Percentiles rank a stretch among this genome's conserved stretches.
Conservation (phyloP, 1,140 invertebrate genomes). For the Nymphalis io region DNA sequence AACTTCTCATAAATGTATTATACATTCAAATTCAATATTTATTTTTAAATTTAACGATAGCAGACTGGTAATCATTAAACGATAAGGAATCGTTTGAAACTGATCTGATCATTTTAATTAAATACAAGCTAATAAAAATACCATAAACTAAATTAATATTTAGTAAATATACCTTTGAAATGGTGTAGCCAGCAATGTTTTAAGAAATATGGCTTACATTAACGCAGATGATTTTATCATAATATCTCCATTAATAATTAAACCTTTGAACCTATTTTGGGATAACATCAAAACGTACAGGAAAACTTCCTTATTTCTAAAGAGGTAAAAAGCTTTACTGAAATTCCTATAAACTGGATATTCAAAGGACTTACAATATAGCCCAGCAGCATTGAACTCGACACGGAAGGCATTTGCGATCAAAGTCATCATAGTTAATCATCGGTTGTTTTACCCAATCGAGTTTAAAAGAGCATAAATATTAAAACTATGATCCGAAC, state of each 20-base stretch:
- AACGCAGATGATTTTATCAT: too few relatives aligned
- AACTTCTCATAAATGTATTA: neutral
- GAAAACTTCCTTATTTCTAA: neutral
- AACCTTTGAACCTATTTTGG: too few relatives aligned
- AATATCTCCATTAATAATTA: too few relatives aligned
- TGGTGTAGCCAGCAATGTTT: too few relatives aligned
- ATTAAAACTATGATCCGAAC: neutral
- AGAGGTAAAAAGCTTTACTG: neutral
- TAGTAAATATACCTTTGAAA: too few relatives aligned
- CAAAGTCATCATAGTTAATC: conserved; percentile 38
- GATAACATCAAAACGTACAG: too few relatives aligned
- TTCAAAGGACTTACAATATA: conserved; percentile 13
- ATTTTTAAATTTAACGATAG: neutral
- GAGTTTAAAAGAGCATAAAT: conserved; percentile 3
- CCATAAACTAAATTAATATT: neutral
- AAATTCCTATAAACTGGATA: neutral
- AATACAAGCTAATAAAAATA: neutral
- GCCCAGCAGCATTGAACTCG: conserved; percentile 33
- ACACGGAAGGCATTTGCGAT: conserved; percentile 37
- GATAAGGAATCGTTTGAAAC: neutral
- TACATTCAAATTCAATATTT: neutral
- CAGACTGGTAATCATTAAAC: neutral
- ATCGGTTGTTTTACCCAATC: conserved; percentile 20
- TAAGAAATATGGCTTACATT: too few relatives aligned
- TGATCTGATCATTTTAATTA: neutral